Evolutionary conservation across 2,797 vertebrate genomes (phyloP).

Genomic region (Danio kyathit): DNA sequence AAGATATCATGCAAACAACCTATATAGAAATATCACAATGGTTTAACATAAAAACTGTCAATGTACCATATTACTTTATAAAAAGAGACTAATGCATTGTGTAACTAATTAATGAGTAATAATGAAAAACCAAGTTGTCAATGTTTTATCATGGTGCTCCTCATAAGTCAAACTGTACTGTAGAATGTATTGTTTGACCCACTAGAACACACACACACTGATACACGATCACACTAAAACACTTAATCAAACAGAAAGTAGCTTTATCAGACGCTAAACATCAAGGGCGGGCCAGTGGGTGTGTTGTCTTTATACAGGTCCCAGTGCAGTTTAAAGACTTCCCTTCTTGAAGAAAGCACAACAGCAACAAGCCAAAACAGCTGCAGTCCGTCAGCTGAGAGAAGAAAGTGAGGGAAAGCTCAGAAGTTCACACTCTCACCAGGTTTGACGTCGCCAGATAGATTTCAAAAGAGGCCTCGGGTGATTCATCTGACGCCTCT

Average conservation of each 20-base stretch:
- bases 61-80: no score
- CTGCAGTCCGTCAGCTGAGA: constrained; percentile 31
- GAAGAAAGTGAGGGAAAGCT: constrained; percentile 10
- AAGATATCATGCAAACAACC: no score
- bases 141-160: no score
- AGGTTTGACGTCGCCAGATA: constrained; percentile 13
- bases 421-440: constrained; percentile 29
- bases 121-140: no score
- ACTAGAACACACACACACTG: neutral
- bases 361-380: constrained; percentile 18
- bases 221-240: constrained; percentile 4
- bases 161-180: neutral
- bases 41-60: no score
- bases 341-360: constrained; percentile 1
- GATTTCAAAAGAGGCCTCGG: constrained; percentile 59
- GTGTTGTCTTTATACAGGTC: neutral
- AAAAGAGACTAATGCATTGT: no score
- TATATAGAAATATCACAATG: no score
- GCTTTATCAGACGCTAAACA: neutral
- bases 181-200: neutral
- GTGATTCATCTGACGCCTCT: constrained; percentile 73
- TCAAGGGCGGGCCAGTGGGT: no score
- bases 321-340: constrained; percentile 18
- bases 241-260: neutral
- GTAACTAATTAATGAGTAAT: no score